Percentiles rank a stretch among this genome's conserved stretches.
These are phyloP conservation scores for Nyctereutes procyonoides DNA, from an alignment of 2,113 vertebrate genomes.

Conservation along the genomic window DNA sequence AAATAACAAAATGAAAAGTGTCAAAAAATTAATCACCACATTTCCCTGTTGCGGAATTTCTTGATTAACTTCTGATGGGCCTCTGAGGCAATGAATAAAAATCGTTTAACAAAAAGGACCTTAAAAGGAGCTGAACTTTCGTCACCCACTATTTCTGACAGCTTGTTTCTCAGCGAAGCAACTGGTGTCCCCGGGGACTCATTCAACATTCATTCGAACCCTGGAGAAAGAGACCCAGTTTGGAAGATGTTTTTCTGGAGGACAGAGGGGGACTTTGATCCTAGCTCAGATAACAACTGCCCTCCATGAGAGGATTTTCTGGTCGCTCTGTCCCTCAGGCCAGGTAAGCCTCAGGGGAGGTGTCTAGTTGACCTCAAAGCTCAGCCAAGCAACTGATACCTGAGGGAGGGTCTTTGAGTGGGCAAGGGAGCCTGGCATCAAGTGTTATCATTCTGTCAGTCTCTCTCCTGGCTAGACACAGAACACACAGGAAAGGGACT, in stretches of 20 bases:
- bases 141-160: conserved; percentile 84
- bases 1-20: not conserved
- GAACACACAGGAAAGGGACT: conserved; percentile 84
- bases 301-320: conserved; percentile 89
- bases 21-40: conserved; percentile 4
- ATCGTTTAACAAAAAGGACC: conserved; percentile 78
- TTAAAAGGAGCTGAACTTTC: conserved; percentile 84
- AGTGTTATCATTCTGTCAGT: conserved; percentile 91
- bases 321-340: conserved; percentile 87
- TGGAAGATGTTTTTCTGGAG: conserved; percentile 88
- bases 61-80: conserved; percentile 57
- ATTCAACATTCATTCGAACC: conserved; percentile 90
- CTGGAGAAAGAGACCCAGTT: conserved; percentile 88
- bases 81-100: conserved; percentile 79
- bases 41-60: conserved; percentile 51
- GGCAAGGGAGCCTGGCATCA: conserved; percentile 87
- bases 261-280: conserved; percentile 93
- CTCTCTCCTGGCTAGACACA: conserved; percentile 84
- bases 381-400: conserved; percentile 92
- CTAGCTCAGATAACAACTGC: conserved; percentile 94
- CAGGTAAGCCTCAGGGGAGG: conserved; percentile 92
- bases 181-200: conserved; percentile 89
- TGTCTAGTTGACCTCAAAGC: conserved; percentile 95
- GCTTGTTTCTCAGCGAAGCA: conserved; percentile 86
- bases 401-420: conserved; percentile 93